Conservation (phyloP, 2,113 vertebrate genomes). For the Gymnarchus niloticus region DNA sequence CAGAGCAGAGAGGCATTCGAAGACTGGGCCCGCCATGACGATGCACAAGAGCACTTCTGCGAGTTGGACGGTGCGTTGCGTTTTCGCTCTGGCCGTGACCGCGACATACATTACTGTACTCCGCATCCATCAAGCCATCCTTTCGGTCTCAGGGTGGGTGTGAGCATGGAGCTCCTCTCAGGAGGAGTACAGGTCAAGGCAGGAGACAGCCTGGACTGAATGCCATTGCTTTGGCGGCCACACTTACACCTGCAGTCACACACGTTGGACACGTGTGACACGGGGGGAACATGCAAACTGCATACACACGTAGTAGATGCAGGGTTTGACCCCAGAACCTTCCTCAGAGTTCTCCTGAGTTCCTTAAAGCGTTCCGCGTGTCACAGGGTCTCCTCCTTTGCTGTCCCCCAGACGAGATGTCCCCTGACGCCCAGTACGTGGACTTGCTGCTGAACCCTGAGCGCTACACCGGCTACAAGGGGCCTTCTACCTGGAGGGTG, state of each 20-base stretch:
- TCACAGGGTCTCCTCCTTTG: background rate
- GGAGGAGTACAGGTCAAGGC: background rate
- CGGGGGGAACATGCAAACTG: too few relatives aligned
- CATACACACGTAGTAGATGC: background rate
- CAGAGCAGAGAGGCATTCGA: constrained; percentile 93
- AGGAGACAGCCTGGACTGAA: too few relatives aligned
- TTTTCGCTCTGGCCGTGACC: background rate
- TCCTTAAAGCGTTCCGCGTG: too few relatives aligned
- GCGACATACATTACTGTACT: background rate
- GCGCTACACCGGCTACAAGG: constrained; percentile 88
- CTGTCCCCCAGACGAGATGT: constrained; percentile 74
- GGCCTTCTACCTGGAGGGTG: constrained; percentile 87
- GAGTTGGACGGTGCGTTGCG: constrained; percentile 82
- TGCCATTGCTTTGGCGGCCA: too few relatives aligned
- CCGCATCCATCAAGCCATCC: too few relatives aligned
- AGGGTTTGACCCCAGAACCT: background rate
- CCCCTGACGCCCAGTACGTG: constrained; percentile 86
- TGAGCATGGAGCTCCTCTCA: background rate
- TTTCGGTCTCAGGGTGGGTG: too few relatives aligned
- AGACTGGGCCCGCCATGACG: constrained; percentile 94
- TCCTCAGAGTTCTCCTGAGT: too few relatives aligned
- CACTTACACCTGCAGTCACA: background rate
- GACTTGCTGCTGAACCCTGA: constrained; percentile 88
- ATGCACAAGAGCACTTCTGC: constrained; percentile 95
- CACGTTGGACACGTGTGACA: too few relatives aligned